Evolutionary conservation across 2,113 vertebrate genomes (phyloP).

Genomic region (Phasianus colchicus): DNA sequence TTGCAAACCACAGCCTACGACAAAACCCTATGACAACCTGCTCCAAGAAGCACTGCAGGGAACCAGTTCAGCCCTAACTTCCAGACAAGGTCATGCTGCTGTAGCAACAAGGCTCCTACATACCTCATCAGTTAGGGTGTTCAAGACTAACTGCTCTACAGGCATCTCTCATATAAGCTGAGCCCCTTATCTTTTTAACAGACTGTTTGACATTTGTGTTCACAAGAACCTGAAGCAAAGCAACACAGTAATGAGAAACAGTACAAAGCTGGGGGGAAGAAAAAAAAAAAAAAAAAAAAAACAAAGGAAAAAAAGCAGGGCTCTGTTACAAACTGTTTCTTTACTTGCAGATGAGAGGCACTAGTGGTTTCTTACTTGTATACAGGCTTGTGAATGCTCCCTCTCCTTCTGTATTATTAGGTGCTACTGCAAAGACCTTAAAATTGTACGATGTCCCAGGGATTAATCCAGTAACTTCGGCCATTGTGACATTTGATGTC

Average conservation of each 20-base stretch:
- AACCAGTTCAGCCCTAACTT: not conserved
- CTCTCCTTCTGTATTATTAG: not conserved
- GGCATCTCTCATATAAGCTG: accelerated
- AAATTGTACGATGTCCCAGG: not conserved
- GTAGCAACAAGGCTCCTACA: not conserved
- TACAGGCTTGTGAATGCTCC: accelerated
- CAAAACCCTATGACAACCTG: accelerated
- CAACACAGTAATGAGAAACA: accelerated
- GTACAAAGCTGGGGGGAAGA: accelerated
- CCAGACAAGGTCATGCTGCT: not conserved
- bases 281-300: not conserved
- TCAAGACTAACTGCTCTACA: not conserved
- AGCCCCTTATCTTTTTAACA: not conserved
- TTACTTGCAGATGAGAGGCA: not conserved
- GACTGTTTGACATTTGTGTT: accelerated
- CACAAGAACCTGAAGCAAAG: not conserved
- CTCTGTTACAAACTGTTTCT: not conserved
- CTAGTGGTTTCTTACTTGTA: not conserved
- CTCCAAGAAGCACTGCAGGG: not conserved
- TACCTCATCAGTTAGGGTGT: not conserved
- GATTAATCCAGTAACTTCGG: not conserved
- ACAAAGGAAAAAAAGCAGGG: not conserved
- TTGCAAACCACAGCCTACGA: not conserved
- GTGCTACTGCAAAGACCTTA: not conserved
- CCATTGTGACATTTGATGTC: accelerated